phyloP scores from a whole-genome alignment of 2,113 vertebrate species.

The Podarcis cretensis region DNA sequence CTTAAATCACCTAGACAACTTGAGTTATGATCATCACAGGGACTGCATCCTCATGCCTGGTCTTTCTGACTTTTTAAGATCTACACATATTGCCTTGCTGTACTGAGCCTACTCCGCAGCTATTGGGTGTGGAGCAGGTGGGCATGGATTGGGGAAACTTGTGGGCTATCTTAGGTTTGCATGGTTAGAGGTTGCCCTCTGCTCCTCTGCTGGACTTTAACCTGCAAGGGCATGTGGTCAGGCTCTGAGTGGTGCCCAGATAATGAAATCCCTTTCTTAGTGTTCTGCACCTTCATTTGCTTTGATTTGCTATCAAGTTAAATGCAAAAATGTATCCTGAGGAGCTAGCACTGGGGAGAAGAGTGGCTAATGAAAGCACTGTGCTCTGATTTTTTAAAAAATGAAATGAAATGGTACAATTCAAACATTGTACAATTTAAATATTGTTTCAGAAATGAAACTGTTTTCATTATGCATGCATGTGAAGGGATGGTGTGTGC shows the following conservation, averaged over 20 bases:
- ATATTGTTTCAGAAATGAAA: constrained; percentile 56
- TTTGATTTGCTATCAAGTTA: neutral
- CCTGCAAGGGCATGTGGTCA: neutral
- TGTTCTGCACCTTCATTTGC: neutral
- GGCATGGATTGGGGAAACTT: neutral
- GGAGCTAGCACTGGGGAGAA: neutral
- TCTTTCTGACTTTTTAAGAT: neutral
- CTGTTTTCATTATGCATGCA: constrained; percentile 44
- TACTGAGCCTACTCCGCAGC: neutral
- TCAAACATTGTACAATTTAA: constrained; percentile 59
- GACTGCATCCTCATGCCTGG: neutral
- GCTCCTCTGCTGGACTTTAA: neutral
- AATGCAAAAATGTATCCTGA: neutral
- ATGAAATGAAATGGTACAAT: constrained; percentile 11
- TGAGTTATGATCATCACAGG: neutral
- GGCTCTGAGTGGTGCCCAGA: neutral
- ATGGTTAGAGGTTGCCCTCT: neutral
- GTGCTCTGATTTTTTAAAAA: constrained; percentile 30
- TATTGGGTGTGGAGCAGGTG: neutral
- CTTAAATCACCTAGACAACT: neutral
- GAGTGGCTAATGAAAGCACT: constrained; percentile 18
- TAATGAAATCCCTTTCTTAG: neutral
- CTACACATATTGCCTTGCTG: neutral
- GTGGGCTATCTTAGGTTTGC: neutral
- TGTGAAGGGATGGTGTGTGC: constrained; percentile 51